These are phyloP conservation scores for Chrysoperla carnea DNA, from an alignment of 1,140 invertebrate species.

Conservation along the genomic window DNA sequence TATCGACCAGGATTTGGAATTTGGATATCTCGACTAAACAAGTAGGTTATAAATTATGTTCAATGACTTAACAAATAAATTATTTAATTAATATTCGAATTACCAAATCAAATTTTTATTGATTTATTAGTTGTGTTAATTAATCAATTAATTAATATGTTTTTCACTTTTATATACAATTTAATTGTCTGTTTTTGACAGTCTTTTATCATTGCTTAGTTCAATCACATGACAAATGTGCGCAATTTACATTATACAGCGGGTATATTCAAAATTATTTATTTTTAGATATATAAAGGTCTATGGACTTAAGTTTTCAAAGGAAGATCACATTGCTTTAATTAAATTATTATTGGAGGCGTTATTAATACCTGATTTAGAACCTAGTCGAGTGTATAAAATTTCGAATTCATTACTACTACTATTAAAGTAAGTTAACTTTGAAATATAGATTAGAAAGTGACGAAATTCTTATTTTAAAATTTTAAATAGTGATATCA, in stretches of 20 bases:
- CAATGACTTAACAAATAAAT: background rate
- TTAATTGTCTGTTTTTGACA: no score
- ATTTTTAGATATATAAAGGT: constrained; percentile 56
- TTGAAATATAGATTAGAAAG: background rate
- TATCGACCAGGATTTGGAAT: constrained; percentile 43
- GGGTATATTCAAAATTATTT: constrained; percentile 4
- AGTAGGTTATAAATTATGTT: constrained; percentile 25
- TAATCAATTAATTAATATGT: no score
- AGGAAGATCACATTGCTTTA: constrained; percentile 77
- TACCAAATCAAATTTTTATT: no score
- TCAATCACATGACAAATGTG: no score
- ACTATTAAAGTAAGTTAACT: constrained; percentile 33
- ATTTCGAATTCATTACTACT: constrained; percentile 35
- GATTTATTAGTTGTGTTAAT: no score
- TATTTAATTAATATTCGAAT: no score
- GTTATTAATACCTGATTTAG: constrained; percentile 55
- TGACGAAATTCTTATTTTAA: background rate
- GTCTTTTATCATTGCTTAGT: no score
- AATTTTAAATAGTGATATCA: background rate
- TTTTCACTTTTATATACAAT: no score
- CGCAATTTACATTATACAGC: no score
- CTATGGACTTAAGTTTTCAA: constrained; percentile 75
- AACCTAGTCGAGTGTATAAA: constrained; percentile 50
- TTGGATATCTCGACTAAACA: constrained; percentile 41
- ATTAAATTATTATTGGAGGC: constrained; percentile 72